These are phyloP conservation scores for Stenchaetothrips biformis DNA, from an alignment of 2,888 invertebrate genomes.

Conservation along the genomic window DNA sequence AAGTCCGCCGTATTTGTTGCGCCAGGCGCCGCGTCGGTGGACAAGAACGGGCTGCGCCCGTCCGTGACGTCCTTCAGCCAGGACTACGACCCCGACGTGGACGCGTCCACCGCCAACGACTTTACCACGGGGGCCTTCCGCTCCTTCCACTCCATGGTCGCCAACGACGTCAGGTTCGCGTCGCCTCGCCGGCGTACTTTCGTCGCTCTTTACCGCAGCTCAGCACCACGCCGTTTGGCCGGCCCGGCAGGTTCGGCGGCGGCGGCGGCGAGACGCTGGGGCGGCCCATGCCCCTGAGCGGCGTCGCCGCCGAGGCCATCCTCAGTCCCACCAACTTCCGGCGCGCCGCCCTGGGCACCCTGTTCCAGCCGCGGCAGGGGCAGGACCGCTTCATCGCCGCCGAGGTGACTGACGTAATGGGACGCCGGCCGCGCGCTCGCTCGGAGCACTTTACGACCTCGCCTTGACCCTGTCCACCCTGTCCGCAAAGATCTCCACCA, in stretches of 20 bases:
- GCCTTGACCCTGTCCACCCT: background rate
- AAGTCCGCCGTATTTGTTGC: too few species aligned
- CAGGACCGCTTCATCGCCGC: slow-evolving; percentile 45
- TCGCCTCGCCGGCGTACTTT: slow-evolving; percentile 29
- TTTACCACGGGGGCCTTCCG: slow-evolving; percentile 69
- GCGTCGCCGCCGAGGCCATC: slow-evolving; percentile 25
- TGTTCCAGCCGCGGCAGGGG: slow-evolving; percentile 44
- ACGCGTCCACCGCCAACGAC: slow-evolving; percentile 62
- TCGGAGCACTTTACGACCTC: too few species aligned
- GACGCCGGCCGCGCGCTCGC: too few species aligned
- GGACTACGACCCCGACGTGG: slow-evolving; percentile 61
- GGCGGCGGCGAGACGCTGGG: background rate
- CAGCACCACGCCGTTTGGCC: background rate
- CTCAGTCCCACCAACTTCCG: slow-evolving; percentile 37
- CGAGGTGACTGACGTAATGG: slow-evolving; percentile 39
- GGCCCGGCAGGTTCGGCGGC: background rate
- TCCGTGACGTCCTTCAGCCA: slow-evolving; percentile 56
- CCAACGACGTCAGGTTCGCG: slow-evolving; percentile 35
- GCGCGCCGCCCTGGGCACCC: slow-evolving; percentile 39
- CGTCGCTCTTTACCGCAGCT: too few species aligned
- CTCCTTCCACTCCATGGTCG: slow-evolving; percentile 65
- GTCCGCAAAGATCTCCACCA: slow-evolving; percentile 54
- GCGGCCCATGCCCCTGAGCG: background rate
- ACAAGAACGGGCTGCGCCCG: slow-evolving; percentile 59
- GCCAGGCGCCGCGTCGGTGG: slow-evolving; percentile 54